Conservation (phyloP, 2,888 invertebrate genomes). For the Alloscopus bannaensis region DNA sequence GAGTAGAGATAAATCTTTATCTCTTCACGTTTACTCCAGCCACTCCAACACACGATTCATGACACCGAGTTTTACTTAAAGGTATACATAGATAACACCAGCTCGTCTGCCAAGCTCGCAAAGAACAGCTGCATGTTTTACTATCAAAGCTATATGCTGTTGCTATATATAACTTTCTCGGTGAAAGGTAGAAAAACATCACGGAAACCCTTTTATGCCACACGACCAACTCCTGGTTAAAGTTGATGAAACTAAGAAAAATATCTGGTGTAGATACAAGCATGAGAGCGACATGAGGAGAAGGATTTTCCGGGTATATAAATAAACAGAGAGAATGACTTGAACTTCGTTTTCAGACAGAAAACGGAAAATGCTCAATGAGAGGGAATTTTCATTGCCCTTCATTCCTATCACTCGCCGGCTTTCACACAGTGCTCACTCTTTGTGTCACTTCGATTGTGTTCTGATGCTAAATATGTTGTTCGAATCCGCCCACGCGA, state of each 20-base stretch:
- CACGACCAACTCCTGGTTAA: no score
- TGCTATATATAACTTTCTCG: constrained; percentile 23
- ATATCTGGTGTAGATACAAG: constrained; percentile 14
- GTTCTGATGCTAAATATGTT: no score
- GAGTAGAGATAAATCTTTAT: constrained; percentile 40
- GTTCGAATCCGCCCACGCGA: no score
- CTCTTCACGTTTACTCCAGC: constrained; percentile 9
- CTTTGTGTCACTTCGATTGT: no score
- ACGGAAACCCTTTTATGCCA: constrained; percentile 5
- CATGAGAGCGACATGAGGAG: not conserved
- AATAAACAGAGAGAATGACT: constrained; percentile 35
- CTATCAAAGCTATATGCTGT: not conserved
- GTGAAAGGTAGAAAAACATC: constrained; percentile 10
- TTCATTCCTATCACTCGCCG: no score
- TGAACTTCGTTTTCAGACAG: not conserved
- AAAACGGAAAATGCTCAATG: no score
- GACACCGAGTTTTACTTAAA: not conserved
- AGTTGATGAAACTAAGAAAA: constrained; percentile 22
- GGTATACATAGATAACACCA: constrained; percentile 3
- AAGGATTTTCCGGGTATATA: constrained; percentile 30
- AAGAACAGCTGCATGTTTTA: no score
- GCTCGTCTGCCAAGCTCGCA: not conserved
- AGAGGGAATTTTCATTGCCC: no score
- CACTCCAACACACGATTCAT: not conserved
- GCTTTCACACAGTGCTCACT: no score